Percentiles rank a stretch among this genome's conserved stretches.
Conservation (phyloP, 1,140 invertebrate species). For the Radopholus similis region DNA sequence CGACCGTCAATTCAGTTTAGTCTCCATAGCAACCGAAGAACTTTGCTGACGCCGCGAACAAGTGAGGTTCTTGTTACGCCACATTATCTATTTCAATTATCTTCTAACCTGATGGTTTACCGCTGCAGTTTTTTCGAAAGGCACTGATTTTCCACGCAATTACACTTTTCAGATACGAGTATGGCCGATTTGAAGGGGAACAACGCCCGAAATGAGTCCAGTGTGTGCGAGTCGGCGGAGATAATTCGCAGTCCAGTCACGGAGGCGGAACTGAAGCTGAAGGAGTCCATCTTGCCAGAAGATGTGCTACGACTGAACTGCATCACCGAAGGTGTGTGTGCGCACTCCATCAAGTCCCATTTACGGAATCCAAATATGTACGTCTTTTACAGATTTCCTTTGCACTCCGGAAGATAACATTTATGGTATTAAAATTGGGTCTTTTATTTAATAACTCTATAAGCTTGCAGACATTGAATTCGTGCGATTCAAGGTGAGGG, state of each 20-base stretch:
- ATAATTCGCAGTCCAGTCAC: slow-evolving; percentile 44
- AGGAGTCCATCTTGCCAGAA: slow-evolving; percentile 50
- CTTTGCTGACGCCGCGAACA: too few species aligned
- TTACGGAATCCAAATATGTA: neutral
- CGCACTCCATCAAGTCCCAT: neutral
- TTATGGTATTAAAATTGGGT: slow-evolving; percentile 66
- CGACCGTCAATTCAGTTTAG: too few species aligned
- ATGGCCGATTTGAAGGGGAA: slow-evolving; percentile 10
- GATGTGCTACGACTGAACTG: slow-evolving; percentile 52
- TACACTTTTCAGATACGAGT: neutral
- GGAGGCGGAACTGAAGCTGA: slow-evolving; percentile 44
- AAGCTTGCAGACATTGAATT: slow-evolving; percentile 77
- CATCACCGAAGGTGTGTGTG: slow-evolving; percentile 50
- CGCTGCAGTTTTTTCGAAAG: too few species aligned
- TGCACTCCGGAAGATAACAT: slow-evolving; percentile 90
- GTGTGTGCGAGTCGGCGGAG: neutral
- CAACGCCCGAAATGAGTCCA: neutral
- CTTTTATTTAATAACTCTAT: neutral
- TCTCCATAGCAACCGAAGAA: too few species aligned
- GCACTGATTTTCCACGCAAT: neutral
- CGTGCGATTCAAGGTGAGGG: slow-evolving; percentile 90
- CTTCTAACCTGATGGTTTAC: too few species aligned
- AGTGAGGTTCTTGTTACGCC: too few species aligned
- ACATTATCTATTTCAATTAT: too few species aligned
- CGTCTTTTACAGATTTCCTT: slow-evolving; percentile 72